These are phyloP conservation scores for Stegastes partitus DNA, from an alignment of 2,113 vertebrate genomes.

Conservation along the genomic window DNA sequence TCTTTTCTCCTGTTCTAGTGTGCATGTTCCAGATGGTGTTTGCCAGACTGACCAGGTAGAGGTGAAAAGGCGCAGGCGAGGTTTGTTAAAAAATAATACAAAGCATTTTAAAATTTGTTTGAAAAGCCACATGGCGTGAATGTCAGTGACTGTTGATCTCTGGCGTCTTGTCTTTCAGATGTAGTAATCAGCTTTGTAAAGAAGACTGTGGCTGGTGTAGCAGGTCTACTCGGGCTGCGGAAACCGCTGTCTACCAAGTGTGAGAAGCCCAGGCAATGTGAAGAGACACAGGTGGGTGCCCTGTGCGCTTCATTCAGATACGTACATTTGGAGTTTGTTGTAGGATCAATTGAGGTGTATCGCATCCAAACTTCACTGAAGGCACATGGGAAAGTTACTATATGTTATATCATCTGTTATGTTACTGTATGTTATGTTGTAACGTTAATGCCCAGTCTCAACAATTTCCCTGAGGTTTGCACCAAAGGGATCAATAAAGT, in stretches of 20 bases:
- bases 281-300: constrained; percentile 73
- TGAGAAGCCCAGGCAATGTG: constrained; percentile 52
- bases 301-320: background rate
- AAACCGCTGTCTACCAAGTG: constrained; percentile 46
- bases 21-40: constrained; percentile 76
- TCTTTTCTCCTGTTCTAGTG: constrained; percentile 63
- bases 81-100: constrained; percentile 56
- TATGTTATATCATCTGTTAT: too few relatives aligned
- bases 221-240: constrained; percentile 76
- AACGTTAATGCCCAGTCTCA: too few relatives aligned
- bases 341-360: background rate
- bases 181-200: constrained; percentile 83
- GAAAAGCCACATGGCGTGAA: too few relatives aligned
- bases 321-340: background rate
- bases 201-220: constrained; percentile 81
- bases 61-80: constrained; percentile 81
- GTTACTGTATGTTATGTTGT: too few relatives aligned
- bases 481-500: too few relatives aligned
- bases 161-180: constrained; percentile 72
- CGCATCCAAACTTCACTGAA: too few relatives aligned
- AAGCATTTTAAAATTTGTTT: background rate
- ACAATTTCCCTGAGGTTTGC: too few relatives aligned
- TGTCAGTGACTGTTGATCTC: background rate
- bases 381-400: too few relatives aligned
- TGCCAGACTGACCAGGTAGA: constrained; percentile 75